phyloP scores from a whole-genome alignment of 2,888 invertebrate species.

The Nemapogon koenigi region DNA sequence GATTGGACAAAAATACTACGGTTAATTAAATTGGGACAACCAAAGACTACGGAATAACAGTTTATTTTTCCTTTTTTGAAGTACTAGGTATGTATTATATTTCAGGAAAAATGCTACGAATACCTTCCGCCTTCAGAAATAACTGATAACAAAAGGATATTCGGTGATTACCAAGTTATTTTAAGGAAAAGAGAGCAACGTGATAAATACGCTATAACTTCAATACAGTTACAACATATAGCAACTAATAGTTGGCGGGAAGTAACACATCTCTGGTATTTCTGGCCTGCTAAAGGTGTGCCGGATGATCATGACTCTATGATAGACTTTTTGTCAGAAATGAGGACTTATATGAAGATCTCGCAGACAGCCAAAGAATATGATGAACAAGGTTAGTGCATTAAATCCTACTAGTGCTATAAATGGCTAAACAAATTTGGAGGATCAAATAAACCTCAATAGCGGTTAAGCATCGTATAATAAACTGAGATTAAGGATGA shows the following conservation, averaged over 20 bases:
- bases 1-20: no score
- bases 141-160: conserved; percentile 85
- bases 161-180: conserved; percentile 88
- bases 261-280: conserved; percentile 91
- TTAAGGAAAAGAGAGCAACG: conserved; percentile 88
- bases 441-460: no score
- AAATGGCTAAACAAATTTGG: no score
- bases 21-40: no score
- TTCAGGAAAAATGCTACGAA: conserved; percentile 86
- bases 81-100: no score
- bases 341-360: conserved; percentile 66
- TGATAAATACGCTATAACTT: conserved; percentile 90
- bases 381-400: conserved; percentile 51
- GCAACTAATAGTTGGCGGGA: conserved; percentile 85
- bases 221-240: conserved; percentile 75
- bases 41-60: no score
- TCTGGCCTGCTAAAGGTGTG: conserved; percentile 90
- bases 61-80: no score
- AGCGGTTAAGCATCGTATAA: no score
- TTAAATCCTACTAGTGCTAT: no score
- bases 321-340: conserved; percentile 87
- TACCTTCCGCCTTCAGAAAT: conserved; percentile 92
- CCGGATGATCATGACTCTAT: conserved; percentile 84
- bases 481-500: no score
- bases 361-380: conserved; percentile 58